These are phyloP conservation scores for Enteromius thamalakanensis DNA, from an alignment of 2,797 vertebrate genomes.

Conservation along the genomic window DNA sequence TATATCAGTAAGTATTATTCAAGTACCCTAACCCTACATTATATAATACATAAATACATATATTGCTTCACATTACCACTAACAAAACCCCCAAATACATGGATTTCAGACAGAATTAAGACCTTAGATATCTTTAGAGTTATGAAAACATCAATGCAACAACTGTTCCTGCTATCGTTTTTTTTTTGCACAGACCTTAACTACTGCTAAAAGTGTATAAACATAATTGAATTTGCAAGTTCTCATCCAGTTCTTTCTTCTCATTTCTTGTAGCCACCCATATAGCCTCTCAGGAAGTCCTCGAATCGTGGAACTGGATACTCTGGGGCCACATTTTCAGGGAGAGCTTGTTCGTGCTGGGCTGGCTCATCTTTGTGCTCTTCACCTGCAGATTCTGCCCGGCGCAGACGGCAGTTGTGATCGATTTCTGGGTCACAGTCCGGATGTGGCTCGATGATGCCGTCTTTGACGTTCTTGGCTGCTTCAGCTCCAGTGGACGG, in stretches of 20 bases:
- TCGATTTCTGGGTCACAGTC: conserved; percentile 81
- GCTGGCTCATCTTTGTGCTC: conserved; percentile 57
- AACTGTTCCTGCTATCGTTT: conserved; percentile 10
- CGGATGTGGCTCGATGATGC: conserved; percentile 75
- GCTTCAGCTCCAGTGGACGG: conserved; percentile 27
- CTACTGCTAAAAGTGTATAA: not conserved
- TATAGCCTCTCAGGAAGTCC: conserved; percentile 72
- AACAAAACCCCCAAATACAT: conserved; percentile 44
- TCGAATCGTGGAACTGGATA: conserved; percentile 67
- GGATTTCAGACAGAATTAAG: not conserved
- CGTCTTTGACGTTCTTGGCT: conserved; percentile 55
- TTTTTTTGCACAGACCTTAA: conserved; percentile 7
- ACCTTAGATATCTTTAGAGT: not conserved
- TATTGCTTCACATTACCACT: conserved; percentile 59
- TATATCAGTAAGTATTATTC: conserved; percentile 54
- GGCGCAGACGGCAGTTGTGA: conserved; percentile 79
- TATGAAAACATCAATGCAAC: not conserved
- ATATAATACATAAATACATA: conserved; percentile 70
- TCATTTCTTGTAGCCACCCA: conserved; percentile 72
- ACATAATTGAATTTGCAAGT: conserved; percentile 36
- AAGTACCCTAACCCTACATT: conserved; percentile 57
- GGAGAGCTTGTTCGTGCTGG: conserved; percentile 53
- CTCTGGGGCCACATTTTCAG: conserved; percentile 44
- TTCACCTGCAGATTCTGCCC: conserved; percentile 55
- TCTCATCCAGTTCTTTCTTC: not conserved